Evolutionary conservation across 2,113 vertebrate species (phyloP), one percentile per base, ranked within the genome.

Genomic region (Dolichallabes microphthalmus): DNA sequence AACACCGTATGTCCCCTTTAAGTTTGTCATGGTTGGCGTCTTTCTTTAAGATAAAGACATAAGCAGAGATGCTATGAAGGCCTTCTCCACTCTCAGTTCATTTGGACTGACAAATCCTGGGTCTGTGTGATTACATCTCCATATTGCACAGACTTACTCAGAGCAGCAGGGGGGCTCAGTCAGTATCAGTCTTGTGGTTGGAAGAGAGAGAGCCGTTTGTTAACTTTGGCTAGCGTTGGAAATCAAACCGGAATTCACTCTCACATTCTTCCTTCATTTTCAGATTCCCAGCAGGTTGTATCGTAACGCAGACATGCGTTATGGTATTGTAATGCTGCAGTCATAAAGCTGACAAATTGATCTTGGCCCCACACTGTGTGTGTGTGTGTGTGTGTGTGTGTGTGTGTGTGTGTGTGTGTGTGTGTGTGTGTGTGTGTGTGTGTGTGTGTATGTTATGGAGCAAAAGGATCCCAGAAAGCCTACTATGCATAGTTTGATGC

Each of bases 201-300:
- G 91, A 84, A 52, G 57, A 84, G 81, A 69, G 83, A 63, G 86
- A 80, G 13, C 13, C 75, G 45, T 90, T 82, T 91, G 89, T 93
- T 93, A 84, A 83, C 86, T 89, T 91, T 92, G 89, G 89, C 87
- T 83, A 85, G 88, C 85, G 75, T 30, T 84, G 9, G 32, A 53
- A 60, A 79, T 39, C 35, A 35, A 85, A n/a, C 20, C 32, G 15
- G 75, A 83, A 85, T 84, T 13, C 68, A 58, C 27, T 79, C 58
- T 60, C 19, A n/a, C 30, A 58, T 77, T 79, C 82, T 80, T 80
- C 52, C 78, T 19, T 84, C 63, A 69, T 88, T 53, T 82, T 55
- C 63, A 80, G 74, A 63, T 87, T 91, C 69, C 83, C 77, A 87
- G 68, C 30, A 82, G 52, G 84, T 57, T 75, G 85, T 63, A 85